Evolutionary conservation across 2,888 invertebrate genomes (phyloP), one percentile per base, ranked within the genome.

Genomic region (Drosophila affinis): DNA sequence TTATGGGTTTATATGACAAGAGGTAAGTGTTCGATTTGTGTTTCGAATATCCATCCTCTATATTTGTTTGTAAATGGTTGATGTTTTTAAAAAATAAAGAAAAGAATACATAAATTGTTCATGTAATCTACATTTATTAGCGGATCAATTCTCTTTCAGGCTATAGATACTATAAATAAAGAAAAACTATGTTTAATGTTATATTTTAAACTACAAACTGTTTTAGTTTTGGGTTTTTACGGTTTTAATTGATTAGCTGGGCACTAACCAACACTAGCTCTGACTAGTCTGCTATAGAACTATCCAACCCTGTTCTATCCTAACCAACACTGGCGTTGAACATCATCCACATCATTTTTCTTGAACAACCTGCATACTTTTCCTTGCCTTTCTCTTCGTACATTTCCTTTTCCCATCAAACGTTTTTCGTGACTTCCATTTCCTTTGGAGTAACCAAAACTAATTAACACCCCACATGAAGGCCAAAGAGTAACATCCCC

Each of bases 1-100:
- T 82, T 81, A 90, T 90, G 90, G 90, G 90, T 82, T 81, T 79
- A 71, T 62, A 81, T 78, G 77, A 72, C 78, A 82, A 87, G 71
- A 83, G 89, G 90, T 89, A 62, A 89, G 89, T 74, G 21, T 18
- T 2, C 21, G 1, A 34, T 32, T 17, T 51, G 24, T 14, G 6
- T 10, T 34, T 12, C 14, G 39, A 45, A 29, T 27, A 17, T 5
- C 21, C 2, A 9, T 53, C n/a, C 24, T 18, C 4, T 14, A n/a
- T 46, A 5, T 44, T 9, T 21, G 12, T 14, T 17, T 39, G 10
- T 45, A 34, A 62, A 18, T 18, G 34, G 18, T 29, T 21, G 9
- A 17, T 24, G 32, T 45, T 45, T 32, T 9, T 21, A 7, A 52
- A 21, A 2, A 52, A 21, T 5, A 12, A 52, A n/a, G 17, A 6